These are phyloP conservation scores for Mystacornis crossleyi DNA, from an alignment of 2,113 vertebrate species.

Conservation along the genomic window DNA sequence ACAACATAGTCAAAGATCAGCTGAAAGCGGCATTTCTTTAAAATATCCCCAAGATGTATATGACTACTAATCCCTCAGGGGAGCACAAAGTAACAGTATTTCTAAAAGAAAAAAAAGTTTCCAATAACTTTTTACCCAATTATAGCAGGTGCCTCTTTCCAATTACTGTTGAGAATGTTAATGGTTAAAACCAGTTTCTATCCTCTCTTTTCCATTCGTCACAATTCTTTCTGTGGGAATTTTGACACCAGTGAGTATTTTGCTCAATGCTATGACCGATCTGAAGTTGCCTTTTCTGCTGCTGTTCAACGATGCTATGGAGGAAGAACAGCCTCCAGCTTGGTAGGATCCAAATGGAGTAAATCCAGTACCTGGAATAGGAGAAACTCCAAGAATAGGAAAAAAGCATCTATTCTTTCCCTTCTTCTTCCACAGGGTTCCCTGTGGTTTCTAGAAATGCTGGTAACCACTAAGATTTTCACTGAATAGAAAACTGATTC, in stretches of 20 bases:
- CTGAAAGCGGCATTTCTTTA: neutral
- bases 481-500: conserved; percentile 5
- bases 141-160: conserved; percentile 25
- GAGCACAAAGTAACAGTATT: neutral
- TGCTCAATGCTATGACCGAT: conserved; percentile 59
- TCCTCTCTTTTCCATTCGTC: conserved; percentile 33
- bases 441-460: neutral
- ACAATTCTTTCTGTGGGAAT: conserved; percentile 61
- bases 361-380: conserved; percentile 64
- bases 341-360: conserved; percentile 54
- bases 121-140: neutral
- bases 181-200: conserved; percentile 4
- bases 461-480: neutral
- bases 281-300: conserved; percentile 59
- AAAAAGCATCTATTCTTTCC: neutral
- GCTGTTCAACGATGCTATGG: conserved; percentile 30
- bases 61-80: neutral
- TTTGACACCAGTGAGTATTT: conserved; percentile 59
- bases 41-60: neutral
- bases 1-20: neutral
- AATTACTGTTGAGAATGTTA: neutral
- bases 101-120: conserved; percentile 19
- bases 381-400: conserved; percentile 50
- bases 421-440: neutral
- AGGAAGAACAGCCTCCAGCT: neutral